phyloP scores from a whole-genome alignment of 1,140 invertebrate species.

The Acyrthosiphon pisum region DNA sequence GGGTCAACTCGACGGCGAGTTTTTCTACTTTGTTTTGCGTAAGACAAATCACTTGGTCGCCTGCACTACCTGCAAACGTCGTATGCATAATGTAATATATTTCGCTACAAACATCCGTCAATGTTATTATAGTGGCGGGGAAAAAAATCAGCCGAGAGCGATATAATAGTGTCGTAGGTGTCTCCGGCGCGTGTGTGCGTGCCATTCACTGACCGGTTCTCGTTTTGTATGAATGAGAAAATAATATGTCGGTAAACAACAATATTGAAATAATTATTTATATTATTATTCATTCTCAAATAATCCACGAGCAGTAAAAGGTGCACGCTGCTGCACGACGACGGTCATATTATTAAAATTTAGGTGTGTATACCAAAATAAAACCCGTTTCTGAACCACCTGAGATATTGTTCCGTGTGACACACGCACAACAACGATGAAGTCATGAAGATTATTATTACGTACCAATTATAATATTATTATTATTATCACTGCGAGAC shows the following conservation, averaged over 20 bases:
- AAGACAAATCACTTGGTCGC: background rate
- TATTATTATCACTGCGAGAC: background rate
- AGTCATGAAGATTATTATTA: background rate
- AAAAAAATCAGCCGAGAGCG: background rate
- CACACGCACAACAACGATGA: background rate
- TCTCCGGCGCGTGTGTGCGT: background rate
- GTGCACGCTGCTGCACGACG: background rate
- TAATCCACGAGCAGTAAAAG: conserved; percentile 3
- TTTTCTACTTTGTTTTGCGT: background rate
- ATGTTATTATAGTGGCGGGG: background rate
- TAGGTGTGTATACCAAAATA: conserved; percentile 46
- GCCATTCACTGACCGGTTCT: conserved; percentile 47
- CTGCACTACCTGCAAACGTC: background rate
- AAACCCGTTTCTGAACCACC: background rate
- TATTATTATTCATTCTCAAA: conserved; percentile 51
- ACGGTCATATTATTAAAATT: background rate
- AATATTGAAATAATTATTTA: conserved; percentile 52
- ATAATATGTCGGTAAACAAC: conserved; percentile 42
- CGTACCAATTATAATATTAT: background rate
- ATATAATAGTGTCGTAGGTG: conserved; percentile 24
- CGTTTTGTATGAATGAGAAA: conserved; percentile 34
- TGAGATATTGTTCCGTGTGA: conserved; percentile 23
- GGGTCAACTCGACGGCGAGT: background rate
- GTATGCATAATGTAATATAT: background rate
- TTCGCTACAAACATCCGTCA: conserved; percentile 23